Conservation (phyloP, 2,888 invertebrate species). For the Rugalucina vietnamica region DNA sequence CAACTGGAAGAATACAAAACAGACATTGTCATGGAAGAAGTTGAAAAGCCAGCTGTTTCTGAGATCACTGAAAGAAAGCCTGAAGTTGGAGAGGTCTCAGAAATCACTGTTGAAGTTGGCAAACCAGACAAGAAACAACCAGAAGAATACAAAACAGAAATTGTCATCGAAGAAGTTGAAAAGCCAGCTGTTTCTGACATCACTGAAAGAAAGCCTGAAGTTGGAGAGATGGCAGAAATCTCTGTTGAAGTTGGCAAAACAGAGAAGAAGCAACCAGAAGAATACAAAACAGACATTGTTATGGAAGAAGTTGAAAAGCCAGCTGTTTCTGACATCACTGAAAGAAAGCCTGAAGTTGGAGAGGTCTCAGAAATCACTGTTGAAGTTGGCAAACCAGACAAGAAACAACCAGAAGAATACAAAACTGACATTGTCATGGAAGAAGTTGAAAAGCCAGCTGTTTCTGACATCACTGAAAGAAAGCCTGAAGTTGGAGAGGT, state of each 20-base stretch:
- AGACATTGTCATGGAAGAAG: conserved; percentile 28
- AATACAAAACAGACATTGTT: conserved; percentile 38
- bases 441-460: conserved; percentile 45
- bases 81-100: conserved; percentile 24
- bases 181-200: conserved; percentile 63
- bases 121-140: conserved; percentile 38
- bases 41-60: conserved; percentile 38
- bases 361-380: conserved; percentile 32
- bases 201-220: conserved; percentile 36
- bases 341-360: conserved; percentile 32
- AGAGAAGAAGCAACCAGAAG: conserved; percentile 38
- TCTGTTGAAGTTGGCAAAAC: conserved; percentile 15
- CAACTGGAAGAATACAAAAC: conserved; percentile 44
- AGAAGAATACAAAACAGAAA: conserved; percentile 51
- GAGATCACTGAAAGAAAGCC: conserved; percentile 27
- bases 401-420: conserved; percentile 48
- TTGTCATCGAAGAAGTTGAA: conserved; percentile 29
- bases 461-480: conserved; percentile 35
- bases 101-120: conserved; percentile 27
- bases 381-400: conserved; percentile 37
- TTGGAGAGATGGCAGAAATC: conserved; percentile 14
- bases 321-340: conserved; percentile 35
- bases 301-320: conserved; percentile 45
- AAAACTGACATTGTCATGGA: conserved; percentile 48
- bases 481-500: conserved; percentile 26